A percentile compares a stretch with the other conserved stretches of the same genome.
phyloP scores from a whole-genome alignment of 2,888 invertebrate species.

The Hydriomena furcata region DNA sequence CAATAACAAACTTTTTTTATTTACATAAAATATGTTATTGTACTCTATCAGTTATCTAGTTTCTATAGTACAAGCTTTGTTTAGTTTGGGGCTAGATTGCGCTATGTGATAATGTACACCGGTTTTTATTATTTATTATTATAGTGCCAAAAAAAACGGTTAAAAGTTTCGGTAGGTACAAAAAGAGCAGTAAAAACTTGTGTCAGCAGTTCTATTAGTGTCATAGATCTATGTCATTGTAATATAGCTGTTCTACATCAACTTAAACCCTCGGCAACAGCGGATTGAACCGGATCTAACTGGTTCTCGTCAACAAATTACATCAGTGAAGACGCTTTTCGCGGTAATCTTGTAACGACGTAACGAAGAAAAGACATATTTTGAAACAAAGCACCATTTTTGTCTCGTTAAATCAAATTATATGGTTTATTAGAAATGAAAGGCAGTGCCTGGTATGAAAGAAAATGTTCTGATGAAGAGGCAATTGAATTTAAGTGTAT shows the following conservation, averaged over 20 bases:
- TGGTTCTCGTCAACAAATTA: constrained; percentile 37
- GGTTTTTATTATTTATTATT: too few relatives aligned
- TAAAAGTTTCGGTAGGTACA: too few relatives aligned
- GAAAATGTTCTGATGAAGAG: constrained; percentile 9
- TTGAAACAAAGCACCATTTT: constrained; percentile 24
- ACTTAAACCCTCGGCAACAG: neutral
- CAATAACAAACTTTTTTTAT: too few relatives aligned
- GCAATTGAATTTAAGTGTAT: constrained; percentile 16
- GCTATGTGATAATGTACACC: too few relatives aligned
- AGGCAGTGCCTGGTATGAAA: constrained; percentile 14
- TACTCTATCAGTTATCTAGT: too few relatives aligned
- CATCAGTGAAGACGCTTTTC: constrained; percentile 32
- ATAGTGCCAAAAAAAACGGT: too few relatives aligned
- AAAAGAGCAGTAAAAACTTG: too few relatives aligned
- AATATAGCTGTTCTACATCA: constrained; percentile 3
- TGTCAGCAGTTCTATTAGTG: too few relatives aligned
- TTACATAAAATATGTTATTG: too few relatives aligned
- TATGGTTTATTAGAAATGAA: constrained; percentile 23
- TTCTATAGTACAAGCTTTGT: too few relatives aligned
- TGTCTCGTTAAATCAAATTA: constrained; percentile 27
- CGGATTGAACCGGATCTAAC: constrained; percentile 34
- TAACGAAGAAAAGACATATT: constrained; percentile 26
- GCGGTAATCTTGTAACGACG: constrained; percentile 32
- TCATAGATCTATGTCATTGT: too few relatives aligned
- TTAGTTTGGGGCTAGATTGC: too few relatives aligned